Conservation (phyloP, 2,888 invertebrate species). For the Platycheirus rosarum region DNA sequence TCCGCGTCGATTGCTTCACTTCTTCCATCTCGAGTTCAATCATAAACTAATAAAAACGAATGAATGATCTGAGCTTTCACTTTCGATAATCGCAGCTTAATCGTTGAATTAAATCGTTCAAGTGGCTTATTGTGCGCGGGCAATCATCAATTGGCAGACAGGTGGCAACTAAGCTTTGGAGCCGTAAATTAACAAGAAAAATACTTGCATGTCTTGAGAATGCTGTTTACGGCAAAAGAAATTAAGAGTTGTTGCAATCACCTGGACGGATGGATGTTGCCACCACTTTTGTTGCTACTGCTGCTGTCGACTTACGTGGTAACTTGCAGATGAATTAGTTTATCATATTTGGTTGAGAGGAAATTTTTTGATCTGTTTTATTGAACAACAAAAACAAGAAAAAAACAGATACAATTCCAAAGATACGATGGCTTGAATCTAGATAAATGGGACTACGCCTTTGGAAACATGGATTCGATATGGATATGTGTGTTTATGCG, state of each 20-base stretch:
- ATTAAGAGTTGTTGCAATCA: slow-evolving; percentile 21
- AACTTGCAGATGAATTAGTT: slow-evolving; percentile 22
- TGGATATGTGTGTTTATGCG: no score
- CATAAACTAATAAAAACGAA: slow-evolving; percentile 38
- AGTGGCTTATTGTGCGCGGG: slow-evolving; percentile 51
- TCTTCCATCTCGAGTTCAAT: neutral
- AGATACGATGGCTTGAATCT: no score
- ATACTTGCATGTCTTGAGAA: neutral
- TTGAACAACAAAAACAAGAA: neutral
- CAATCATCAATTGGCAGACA: slow-evolving; percentile 61
- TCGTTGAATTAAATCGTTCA: slow-evolving; percentile 57
- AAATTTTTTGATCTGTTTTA: slow-evolving; percentile 3
- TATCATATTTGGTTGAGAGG: slow-evolving; percentile 20
- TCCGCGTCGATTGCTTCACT: slow-evolving; percentile 25
- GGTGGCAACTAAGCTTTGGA: slow-evolving; percentile 55
- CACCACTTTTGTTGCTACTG: no score
- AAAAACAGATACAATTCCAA: no score
- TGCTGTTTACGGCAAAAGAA: slow-evolving; percentile 15
- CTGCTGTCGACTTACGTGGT: slow-evolving; percentile 2
- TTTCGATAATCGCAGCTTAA: slow-evolving; percentile 62
- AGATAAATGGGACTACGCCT: no score
- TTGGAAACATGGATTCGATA: no score
- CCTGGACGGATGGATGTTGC: neutral
- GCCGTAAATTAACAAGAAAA: neutral
- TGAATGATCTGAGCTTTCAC: slow-evolving; percentile 61